Percentiles rank a stretch among this genome's conserved stretches.
Conservation (phyloP, 2,113 vertebrate genomes). For the Zosterops pallidus region DNA sequence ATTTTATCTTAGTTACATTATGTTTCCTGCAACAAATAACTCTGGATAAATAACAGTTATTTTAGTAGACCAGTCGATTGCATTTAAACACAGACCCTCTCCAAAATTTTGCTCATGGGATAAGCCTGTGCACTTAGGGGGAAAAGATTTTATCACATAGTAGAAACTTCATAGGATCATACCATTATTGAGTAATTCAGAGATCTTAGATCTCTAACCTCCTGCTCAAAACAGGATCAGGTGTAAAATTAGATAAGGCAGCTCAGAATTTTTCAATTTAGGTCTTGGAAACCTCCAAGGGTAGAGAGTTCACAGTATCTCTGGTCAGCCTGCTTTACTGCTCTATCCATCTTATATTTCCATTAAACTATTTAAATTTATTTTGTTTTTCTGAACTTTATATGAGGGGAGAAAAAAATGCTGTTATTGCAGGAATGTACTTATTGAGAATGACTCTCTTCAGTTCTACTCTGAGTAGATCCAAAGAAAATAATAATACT, state of each 20-base stretch:
- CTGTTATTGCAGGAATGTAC: neutral
- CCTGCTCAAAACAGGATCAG: neutral
- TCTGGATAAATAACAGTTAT: neutral
- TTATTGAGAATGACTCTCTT: neutral
- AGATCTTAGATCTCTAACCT: neutral
- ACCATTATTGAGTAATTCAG: neutral
- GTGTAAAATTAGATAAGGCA: neutral
- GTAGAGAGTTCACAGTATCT: neutral
- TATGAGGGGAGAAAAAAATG: rapidly evolving
- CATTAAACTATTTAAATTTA: neutral
- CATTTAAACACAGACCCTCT: neutral
- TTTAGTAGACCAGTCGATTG: neutral
- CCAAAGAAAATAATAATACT: neutral
- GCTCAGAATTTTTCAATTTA: neutral
- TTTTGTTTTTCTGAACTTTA: neutral
- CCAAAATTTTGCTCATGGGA: neutral
- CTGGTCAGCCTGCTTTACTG: neutral
- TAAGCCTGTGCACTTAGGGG: neutral
- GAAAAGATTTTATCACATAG: neutral
- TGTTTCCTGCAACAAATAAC: neutral
- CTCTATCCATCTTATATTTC: neutral
- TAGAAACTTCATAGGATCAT: neutral
- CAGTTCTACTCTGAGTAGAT: neutral
- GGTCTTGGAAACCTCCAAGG: neutral
- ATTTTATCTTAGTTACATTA: neutral